Percentiles rank a stretch among this genome's conserved stretches.
These are phyloP conservation scores for Vulpes lagopus DNA, from an alignment of 2,113 vertebrate genomes.

Conservation along the genomic window DNA sequence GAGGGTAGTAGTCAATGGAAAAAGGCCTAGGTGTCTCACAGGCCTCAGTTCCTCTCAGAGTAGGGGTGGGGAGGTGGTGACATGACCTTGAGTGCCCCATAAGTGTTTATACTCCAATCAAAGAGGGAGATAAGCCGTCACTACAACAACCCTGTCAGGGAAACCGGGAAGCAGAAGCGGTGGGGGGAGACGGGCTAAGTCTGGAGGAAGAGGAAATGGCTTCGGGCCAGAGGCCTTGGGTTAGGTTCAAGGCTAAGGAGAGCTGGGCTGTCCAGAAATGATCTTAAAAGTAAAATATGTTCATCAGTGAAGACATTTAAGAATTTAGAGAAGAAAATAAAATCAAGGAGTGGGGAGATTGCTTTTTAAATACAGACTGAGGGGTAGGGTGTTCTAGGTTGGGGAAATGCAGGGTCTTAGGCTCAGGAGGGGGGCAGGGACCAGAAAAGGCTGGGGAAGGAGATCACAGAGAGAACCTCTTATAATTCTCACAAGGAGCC, in stretches of 20 bases:
- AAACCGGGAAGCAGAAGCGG: background rate
- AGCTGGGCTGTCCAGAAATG: background rate
- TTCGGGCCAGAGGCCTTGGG: background rate
- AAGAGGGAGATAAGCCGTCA: background rate
- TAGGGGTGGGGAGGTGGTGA: background rate
- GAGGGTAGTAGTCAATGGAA: background rate
- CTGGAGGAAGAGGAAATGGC: background rate
- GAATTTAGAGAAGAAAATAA: background rate
- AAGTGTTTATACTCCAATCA: background rate
- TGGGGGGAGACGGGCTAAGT: background rate
- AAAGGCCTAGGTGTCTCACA: background rate
- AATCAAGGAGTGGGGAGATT: background rate
- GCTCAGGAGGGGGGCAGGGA: background rate
- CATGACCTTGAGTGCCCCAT: background rate
- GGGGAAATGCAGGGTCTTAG: background rate
- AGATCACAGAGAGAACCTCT: background rate
- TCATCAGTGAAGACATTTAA: background rate
- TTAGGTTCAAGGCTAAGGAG: slow-evolving; percentile 27
- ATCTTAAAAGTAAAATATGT: background rate
- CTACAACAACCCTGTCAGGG: background rate
- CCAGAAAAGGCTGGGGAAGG: background rate
- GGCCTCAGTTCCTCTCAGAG: background rate
- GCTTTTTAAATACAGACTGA: background rate
- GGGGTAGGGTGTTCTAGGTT: background rate
- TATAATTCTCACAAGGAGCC: fast-evolving